Base-by-base conservation (phyloP, 2,113 vertebrate genomes). In the Odobenus rosmarus region DNA sequence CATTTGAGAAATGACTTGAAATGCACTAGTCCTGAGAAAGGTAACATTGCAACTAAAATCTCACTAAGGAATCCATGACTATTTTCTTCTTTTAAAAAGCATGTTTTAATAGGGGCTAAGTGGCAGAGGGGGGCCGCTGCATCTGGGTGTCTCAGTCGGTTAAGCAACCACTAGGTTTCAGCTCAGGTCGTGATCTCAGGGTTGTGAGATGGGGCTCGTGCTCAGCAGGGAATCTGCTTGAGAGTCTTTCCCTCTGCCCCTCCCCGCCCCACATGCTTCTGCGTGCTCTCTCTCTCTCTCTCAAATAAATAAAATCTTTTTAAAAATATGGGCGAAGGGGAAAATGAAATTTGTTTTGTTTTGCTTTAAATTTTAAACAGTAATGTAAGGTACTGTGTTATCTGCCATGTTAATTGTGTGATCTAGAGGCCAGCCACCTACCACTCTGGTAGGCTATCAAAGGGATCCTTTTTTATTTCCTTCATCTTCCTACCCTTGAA, bases 321-420 rank as follows among this genome's bases (percentile, higher is more conserved):
- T 24, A 59, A 59, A 59, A 74, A 42, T 87, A 83, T 28, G 23
- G n/a, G 72, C 19, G 76, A 92, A 49, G 13, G 21, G 16, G 49
- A 26, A 51, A 77, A 57, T 55, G 3, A 71, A 2, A 39, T 55
- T 85, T 33, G 7, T 46, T 67, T 83, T 55, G 10, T 80, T 31
- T 79, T 71, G 13, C 80, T 96, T 94, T 95, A 62, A 94, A 24
- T 51, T 88, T 57, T 74, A 74, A 81, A 49, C 5, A 59, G 21
- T 82, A 92, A 53, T 46, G 1, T 24, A 0, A 12, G 28, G 11
- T 55, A 9, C 59, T 64, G 85, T 91, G 12, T 74, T 80, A 53
- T 67, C 24, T 69, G 42, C 8, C 76, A 1, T 33, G 24, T 12
- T 53, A 83, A 67, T 19, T 79, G 8, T 39, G 24, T 59, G 72